Evolutionary conservation across 2,888 invertebrate species (phyloP).

Genomic region (Noctua comes): DNA sequence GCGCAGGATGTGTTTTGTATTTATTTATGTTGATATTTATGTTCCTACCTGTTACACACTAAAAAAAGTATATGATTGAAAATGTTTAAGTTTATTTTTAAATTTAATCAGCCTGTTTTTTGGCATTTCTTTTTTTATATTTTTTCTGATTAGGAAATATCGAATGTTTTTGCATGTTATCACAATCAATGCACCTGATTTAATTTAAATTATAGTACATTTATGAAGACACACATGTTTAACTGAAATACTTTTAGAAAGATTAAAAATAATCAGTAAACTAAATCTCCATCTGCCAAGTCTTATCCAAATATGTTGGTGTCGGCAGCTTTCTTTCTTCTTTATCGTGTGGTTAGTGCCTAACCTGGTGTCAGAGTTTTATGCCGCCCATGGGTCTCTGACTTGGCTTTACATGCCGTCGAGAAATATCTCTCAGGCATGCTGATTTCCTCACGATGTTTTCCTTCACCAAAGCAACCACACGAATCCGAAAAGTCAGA

Average conservation of each 20-base stretch:
- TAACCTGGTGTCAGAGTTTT: not conserved
- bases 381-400: too few species aligned
- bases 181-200: not conserved
- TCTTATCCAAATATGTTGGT: not conserved
- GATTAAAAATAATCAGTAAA: not conserved
- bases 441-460: too few species aligned
- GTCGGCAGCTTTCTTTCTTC: too few species aligned
- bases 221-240: not conserved
- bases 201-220: not conserved
- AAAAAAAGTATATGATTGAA: not conserved
- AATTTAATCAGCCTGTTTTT: not conserved
- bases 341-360: too few species aligned
- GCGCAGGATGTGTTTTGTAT: conserved; percentile 54
- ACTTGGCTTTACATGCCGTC: too few species aligned
- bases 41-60: not conserved
- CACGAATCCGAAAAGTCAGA: too few species aligned
- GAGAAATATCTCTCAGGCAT: too few species aligned
- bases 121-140: not conserved
- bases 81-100: not conserved
- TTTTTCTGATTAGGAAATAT: not conserved
- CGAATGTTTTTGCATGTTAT: not conserved
- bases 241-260: not conserved
- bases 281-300: not conserved
- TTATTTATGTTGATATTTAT: not conserved
- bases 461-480: too few species aligned